Conservation (phyloP, 2,888 invertebrate species). For the Tetranychus piercei region DNA sequence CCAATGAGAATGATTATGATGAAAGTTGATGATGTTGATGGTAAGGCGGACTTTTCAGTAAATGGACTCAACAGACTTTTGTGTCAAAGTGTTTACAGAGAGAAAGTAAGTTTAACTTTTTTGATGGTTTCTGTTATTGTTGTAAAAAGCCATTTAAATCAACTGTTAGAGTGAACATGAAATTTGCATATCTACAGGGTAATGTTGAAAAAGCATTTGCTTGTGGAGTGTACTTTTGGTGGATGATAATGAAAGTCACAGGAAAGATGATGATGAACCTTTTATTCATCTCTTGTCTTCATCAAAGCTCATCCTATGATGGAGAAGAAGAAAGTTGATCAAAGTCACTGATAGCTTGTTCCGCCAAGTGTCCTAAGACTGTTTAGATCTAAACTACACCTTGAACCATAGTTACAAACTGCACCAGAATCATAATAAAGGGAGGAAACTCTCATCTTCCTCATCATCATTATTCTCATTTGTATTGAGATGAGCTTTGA, state of each 20-base stretch:
- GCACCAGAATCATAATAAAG: background rate
- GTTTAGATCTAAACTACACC: background rate
- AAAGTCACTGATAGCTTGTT: background rate
- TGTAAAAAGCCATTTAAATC: background rate
- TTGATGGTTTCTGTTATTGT: background rate
- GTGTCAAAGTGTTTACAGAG: background rate
- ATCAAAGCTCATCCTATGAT: background rate
- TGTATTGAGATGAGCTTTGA: background rate
- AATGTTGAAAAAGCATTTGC: background rate
- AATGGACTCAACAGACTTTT: background rate
- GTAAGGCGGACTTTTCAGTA: background rate
- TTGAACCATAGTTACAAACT: background rate
- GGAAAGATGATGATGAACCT: background rate
- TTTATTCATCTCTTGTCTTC: background rate
- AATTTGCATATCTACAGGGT: background rate
- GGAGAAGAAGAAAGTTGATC: background rate
- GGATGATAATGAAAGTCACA: background rate
- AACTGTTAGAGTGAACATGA: background rate
- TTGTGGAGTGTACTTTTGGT: background rate
- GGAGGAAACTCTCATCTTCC: background rate
- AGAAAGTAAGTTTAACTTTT: too few relatives aligned
- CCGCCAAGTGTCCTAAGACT: background rate
- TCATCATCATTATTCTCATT: background rate
- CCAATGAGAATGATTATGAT: background rate
- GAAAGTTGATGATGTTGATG: background rate